Base-by-base conservation (phyloP, 2,888 invertebrate species). In the Cosmorhoe ocellata region DNA sequence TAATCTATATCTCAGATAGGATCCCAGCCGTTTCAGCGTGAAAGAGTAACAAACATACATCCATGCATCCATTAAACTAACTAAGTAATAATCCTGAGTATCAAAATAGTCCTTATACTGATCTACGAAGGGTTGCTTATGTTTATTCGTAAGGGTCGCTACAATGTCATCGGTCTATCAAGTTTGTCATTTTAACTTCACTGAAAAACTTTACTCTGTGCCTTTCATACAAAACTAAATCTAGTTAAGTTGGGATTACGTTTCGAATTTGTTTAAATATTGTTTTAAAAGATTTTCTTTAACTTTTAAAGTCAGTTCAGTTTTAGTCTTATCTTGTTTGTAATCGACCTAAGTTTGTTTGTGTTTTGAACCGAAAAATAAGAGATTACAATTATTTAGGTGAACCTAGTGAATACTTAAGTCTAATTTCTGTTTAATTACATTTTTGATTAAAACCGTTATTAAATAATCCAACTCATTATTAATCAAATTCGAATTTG, bases 321-420 rank as follows among this genome's bases (percentile, higher is more conserved):
- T 48, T 55, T 41, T 51, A 50, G 51, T 56, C 11, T 48, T 45
- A 57, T 46, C 49, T 57, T 56, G 52, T 24, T 33, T 53, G 40
- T 56, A 49, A 44, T n/a, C n/a, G n/a, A n/a, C n/a, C 34, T 42
- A 3, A 42, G 46, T 51, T 46, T 42, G 36, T 52, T 54, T 26
- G 40, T 14, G 27, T 6, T 28, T 48, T 57, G 44, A 30, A 46
- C 42, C 42, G 40, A 52, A 50, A 42, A 48, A 41, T 26, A 28
- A 46, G 31, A 30, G 24, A 26, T 49, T 47, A 32, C 30, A 37
- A 38, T n/a, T n/a, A n/a, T 49, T 43, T 5, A 42, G 42, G 38
- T 39, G 11, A 34, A 36, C 38, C 28, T 8, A 38, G 36, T 37
- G 3, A 4, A 9, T 36, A 31, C 9, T 14, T n/a, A 33, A 46